These are phyloP conservation scores for Sarcophaga peregrina DNA, from an alignment of 1,140 invertebrate species.

Conservation along the genomic window DNA sequence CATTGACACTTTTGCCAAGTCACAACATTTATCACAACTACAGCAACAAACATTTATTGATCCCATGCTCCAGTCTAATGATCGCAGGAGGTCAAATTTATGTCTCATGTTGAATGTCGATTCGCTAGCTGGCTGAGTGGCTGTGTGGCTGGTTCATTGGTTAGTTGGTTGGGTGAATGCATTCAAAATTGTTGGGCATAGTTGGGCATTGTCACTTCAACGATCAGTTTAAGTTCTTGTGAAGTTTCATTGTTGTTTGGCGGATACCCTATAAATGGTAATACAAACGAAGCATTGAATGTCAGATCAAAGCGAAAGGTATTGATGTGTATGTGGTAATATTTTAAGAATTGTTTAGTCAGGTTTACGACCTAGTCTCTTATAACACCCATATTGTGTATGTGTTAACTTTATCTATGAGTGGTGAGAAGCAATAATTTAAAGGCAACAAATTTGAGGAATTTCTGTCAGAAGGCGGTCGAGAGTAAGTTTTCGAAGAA, in stretches of 20 bases:
- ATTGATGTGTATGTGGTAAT: not conserved
- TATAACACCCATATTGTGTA: too few relatives aligned
- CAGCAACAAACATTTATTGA: not conserved
- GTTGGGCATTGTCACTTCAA: not conserved
- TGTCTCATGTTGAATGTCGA: constrained; percentile 21
- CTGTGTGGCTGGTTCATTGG: not conserved
- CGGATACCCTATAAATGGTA: not conserved
- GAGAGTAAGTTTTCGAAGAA: too few relatives aligned
- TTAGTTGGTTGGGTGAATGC: not conserved
- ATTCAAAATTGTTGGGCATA: not conserved
- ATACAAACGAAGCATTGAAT: too few relatives aligned
- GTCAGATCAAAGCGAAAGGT: too few relatives aligned
- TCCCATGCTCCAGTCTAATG: constrained; percentile 2
- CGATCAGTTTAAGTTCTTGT: not conserved
- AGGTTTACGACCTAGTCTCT: not conserved
- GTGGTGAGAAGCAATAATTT: too few relatives aligned
- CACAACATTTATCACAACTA: not conserved
- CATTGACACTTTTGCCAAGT: too few relatives aligned
- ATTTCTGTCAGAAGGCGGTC: too few relatives aligned
- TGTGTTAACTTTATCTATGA: too few relatives aligned
- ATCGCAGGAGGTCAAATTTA: constrained; percentile 40
- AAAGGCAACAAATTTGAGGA: too few relatives aligned
- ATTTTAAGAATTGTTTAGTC: not conserved
- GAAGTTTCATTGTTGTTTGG: not conserved
- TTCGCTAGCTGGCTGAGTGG: not conserved